phyloP scores from a whole-genome alignment of 2,888 invertebrate genomes.

The Acleris laterana region DNA sequence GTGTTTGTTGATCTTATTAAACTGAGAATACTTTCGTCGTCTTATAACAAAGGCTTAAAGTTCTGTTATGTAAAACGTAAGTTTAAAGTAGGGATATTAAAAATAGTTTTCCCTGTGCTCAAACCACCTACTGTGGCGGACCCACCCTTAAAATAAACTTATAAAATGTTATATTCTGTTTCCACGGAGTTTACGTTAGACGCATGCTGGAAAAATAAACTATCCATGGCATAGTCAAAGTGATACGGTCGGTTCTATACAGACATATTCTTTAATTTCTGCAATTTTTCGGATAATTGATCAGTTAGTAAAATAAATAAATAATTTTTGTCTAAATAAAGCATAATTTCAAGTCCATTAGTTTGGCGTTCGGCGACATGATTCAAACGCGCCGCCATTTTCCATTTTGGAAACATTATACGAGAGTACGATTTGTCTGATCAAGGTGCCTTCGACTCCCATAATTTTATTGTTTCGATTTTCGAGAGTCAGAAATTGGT shows the following conservation, averaged over 20 bases:
- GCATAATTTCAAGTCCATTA: too few species aligned
- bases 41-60: constrained; percentile 31
- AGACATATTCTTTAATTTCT: too few species aligned
- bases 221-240: not conserved
- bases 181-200: not conserved
- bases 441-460: too few species aligned
- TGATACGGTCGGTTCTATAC: not conserved
- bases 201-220: not conserved
- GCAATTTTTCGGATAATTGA: too few species aligned
- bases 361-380: too few species aligned
- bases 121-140: not conserved
- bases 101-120: constrained; percentile 29
- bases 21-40: constrained; percentile 21
- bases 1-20: constrained; percentile 16
- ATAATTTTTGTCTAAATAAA: too few species aligned
- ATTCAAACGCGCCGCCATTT: too few species aligned
- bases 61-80: constrained; percentile 17
- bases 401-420: too few species aligned
- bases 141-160: not conserved
- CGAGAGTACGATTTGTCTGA: too few species aligned
- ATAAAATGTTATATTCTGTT: not conserved
- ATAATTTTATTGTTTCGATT: too few species aligned
- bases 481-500: too few species aligned
- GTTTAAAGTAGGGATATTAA: constrained; percentile 35
- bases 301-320: too few species aligned